phyloP scores from a whole-genome alignment of 1,140 invertebrate genomes.

The Zophobas morio region DNA sequence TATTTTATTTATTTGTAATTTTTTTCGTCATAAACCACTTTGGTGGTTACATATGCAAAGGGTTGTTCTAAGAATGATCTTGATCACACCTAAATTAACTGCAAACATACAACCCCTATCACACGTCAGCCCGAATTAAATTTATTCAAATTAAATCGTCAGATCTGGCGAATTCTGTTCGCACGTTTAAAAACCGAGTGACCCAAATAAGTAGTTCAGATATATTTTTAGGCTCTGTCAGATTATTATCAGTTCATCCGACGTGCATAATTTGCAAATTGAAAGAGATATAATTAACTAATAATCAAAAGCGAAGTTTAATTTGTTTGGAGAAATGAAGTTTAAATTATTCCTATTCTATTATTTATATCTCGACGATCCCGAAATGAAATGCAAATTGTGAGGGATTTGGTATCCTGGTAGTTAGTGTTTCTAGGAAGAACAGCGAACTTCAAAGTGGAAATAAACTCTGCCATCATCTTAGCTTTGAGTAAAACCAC shows the following conservation, averaged over 20 bases:
- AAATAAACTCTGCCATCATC: conserved; percentile 10
- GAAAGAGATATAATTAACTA: not conserved
- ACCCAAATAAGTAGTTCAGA: too few relatives aligned
- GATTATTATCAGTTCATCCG: too few relatives aligned
- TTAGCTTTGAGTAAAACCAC: conserved; percentile 8
- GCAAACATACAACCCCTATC: conserved; percentile 19
- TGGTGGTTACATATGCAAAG: conserved; percentile 1
- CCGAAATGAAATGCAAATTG: conserved; percentile 29
- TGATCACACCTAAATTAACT: conserved; percentile 10
- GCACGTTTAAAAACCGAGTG: too few relatives aligned
- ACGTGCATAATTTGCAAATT: too few relatives aligned
- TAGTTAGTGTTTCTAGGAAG: conserved; percentile 26
- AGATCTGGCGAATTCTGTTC: too few relatives aligned
- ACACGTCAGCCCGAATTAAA: conserved; percentile 1
- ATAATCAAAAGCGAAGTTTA: not conserved
- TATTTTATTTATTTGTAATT: not conserved
- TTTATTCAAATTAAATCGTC: not conserved
- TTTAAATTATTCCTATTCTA: conserved; percentile 34
- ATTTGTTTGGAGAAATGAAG: conserved; percentile 10
- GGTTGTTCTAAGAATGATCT: conserved; percentile 18
- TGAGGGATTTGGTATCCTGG: conserved; percentile 23
- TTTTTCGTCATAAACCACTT: conserved; percentile 19
- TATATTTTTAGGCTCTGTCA: too few relatives aligned
- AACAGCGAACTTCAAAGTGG: conserved; percentile 9
- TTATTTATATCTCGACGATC: conserved; percentile 29